A percentile compares a stretch with the other conserved stretches of the same genome.
Conservation (phyloP, 1,140 invertebrate genomes). For the Leguminivora glycinivorella region DNA sequence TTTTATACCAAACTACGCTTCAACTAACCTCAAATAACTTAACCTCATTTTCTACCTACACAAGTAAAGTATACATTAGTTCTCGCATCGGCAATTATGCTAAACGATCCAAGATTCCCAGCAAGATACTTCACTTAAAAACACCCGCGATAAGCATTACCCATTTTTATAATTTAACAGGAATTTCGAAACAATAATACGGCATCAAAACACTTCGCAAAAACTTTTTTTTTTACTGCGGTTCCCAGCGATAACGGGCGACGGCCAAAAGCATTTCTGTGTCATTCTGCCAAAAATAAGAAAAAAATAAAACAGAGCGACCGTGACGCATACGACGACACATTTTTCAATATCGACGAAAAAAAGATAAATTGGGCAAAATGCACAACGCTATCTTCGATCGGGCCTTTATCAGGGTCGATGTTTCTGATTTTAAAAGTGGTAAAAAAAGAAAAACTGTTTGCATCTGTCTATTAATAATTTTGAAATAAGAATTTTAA, state of each 20-base stretch:
- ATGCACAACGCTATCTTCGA: conserved; percentile 48
- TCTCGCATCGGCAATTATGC: neutral
- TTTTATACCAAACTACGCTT: conserved; percentile 12
- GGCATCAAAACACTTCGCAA: conserved; percentile 47
- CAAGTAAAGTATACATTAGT: neutral
- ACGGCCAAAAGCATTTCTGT: conserved; percentile 75
- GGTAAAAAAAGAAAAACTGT: conserved; percentile 40
- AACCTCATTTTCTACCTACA: neutral
- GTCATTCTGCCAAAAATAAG: conserved; percentile 52
- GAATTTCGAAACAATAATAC: conserved; percentile 61
- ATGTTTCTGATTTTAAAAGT: conserved; percentile 45
- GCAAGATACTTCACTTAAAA: conserved; percentile 4
- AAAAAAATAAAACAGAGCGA: conserved; percentile 52
- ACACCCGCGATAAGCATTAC: conserved; percentile 5
- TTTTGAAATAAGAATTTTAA: conserved; percentile 52
- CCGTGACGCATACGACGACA: conserved; percentile 67
- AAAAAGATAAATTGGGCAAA: conserved; percentile 60
- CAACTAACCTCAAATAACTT: neutral
- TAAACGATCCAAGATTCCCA: neutral
- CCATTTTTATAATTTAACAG: conserved; percentile 31
- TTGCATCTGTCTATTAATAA: conserved; percentile 53
- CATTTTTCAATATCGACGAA: conserved; percentile 70
- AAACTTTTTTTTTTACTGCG: conserved; percentile 58
- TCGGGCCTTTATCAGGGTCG: conserved; percentile 50
- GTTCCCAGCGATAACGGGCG: conserved; percentile 60